Base-by-base conservation (phyloP, 2,797 vertebrate species). In the Thaleichthys pacificus region DNA sequence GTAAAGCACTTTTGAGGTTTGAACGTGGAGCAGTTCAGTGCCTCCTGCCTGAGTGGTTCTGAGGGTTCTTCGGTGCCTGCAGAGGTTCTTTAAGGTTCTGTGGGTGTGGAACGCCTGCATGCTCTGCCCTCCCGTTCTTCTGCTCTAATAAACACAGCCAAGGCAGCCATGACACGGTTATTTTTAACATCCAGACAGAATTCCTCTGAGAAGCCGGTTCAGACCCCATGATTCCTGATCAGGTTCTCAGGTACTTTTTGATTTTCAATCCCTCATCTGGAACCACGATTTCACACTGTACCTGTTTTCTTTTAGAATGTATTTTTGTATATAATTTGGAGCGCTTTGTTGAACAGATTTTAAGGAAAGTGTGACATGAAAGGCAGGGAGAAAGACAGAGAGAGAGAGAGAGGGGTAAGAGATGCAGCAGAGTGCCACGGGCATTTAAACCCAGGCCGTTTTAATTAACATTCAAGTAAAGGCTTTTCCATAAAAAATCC, bases 81-180 rank as follows among this genome's bases (percentile, higher is more conserved):
- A 1, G 51, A 54, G 51, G 51, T 17, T 70, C 35, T 66, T 70
- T 64, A 57, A 17, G 28, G 61, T 72, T 65, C 72, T 76, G 74
- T 84, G 87, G 81, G 78, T 69, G 82, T 86, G 86, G 85, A 79
- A 79, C 71, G 26, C 82, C 78, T 82, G 69, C 80, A 82, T 82
- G 83, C 87, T 87, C 84, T 80, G 80, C 87, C 84, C 80, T 86
- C 78, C 58, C 67, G 91, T 92, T 93, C 80, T 93, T 92, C 90
- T 92, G 93, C 93, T 93, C 93, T 89, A 92, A 93, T 93, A 93
- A 93, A 68, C 90, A 85, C 86, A 82, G 70, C 78, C 81, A 72
- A 79, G 71, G 85, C 79, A 80, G 88, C 77, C 70, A 70, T 60
- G 84, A 80, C 82, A 77, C 79, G 64, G 77, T 80, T 89, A 82